phyloP scores from a whole-genome alignment of 2,113 vertebrate genomes.

The Perca fluviatilis region DNA sequence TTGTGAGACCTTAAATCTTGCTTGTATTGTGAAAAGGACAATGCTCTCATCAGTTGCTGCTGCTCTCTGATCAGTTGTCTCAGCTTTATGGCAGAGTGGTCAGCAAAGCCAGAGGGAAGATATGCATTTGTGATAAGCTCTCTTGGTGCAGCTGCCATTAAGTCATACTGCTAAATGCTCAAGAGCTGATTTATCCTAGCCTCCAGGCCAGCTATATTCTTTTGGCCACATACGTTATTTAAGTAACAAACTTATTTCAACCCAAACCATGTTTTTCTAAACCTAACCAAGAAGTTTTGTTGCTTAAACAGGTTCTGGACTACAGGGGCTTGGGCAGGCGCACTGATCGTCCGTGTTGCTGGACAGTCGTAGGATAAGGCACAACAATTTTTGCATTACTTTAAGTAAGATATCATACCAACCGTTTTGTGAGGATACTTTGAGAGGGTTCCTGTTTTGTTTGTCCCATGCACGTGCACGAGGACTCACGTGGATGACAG shows the following conservation, averaged over 20 bases:
- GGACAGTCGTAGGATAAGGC: too few relatives aligned
- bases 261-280: too few relatives aligned
- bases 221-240: neutral
- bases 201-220: neutral
- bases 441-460: neutral
- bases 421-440: too few relatives aligned
- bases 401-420: too few relatives aligned
- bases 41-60: constrained; percentile 41
- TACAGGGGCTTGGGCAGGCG: too few relatives aligned
- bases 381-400: too few relatives aligned
- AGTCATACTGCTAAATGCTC: neutral
- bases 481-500: neutral
- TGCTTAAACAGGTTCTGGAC: too few relatives aligned
- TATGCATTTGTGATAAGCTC: neutral
- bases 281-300: too few relatives aligned
- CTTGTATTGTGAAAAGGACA: constrained; percentile 43
- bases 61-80: constrained; percentile 14
- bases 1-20: constrained; percentile 24
- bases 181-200: neutral
- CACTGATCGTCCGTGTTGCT: too few relatives aligned
- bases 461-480: neutral
- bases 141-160: neutral
- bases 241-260: too few relatives aligned
- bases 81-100: neutral
- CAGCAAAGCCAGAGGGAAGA: neutral